Evolutionary conservation across 2,797 vertebrate species (phyloP), one percentile per base, ranked within the genome.

Genomic region (Florisuga fusca): DNA sequence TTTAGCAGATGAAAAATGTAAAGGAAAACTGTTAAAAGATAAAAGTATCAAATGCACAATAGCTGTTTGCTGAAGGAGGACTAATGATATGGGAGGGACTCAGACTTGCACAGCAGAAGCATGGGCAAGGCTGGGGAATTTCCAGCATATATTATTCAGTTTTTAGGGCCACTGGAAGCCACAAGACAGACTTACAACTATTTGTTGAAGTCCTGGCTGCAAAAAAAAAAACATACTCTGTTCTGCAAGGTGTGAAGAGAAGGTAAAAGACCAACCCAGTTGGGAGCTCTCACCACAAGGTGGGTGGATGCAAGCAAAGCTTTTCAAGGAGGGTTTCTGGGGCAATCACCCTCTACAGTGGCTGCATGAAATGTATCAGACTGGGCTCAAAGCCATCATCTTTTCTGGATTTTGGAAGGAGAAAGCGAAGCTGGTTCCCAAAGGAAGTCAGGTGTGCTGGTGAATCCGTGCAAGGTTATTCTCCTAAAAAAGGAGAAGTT

Each of bases 1-100:
- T 90, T 90, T 94, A 95, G 83, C 80, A 61, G 93, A 84, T 73
- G 94, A 90, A 67, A 92, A 95, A 96, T 7, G 89, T n/a, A 20
- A 53, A 73, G 87, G 38, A 84, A 89, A 85, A 85, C 89, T 33
- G 81, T 61, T 90, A 90, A 45, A 77, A 95, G 93, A 94, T 94
- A 85, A 90, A 95, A 91, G 95, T 92, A 85, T 82, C 88, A 6
- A 80, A 58, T 61, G 69, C 88, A 73, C 73, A 53, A 67, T 29
- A 80, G 83, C 45, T 86, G 72, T 94, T 96, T 96, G 86, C 95
- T 1, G 3, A 92, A 41, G 84, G 79, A 92, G 91, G 93, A 67
- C 80, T 88, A 29, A 82, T 61, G 82, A 84, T 55, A 57, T 4
- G 92, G 78, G 92, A 91, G 79, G 89, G 15, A 50, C 91, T 31